Conservation (phyloP, 64 coral and sea anemone genomes). For the Exaiptasia diaphana region DNA sequence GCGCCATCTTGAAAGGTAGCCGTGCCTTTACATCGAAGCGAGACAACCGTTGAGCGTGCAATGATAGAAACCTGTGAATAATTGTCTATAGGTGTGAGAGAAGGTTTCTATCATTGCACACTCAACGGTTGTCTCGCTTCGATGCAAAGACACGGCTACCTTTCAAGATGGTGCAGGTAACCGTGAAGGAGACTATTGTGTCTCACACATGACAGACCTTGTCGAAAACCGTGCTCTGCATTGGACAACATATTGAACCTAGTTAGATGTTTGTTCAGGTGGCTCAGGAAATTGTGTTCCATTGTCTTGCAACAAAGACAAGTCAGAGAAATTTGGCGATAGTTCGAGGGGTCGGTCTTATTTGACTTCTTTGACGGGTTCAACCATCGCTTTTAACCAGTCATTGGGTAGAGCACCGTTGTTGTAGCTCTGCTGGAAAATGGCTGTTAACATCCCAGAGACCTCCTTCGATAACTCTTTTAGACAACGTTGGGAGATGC, state of each 20-base stretch:
- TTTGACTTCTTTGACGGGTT: neutral
- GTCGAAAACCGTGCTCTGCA: slow-evolving; percentile 34
- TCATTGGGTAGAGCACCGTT: neutral
- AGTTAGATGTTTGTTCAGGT: slow-evolving; percentile 26
- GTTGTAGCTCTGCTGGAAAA: slow-evolving; percentile 32
- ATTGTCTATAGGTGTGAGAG: too few relatives aligned
- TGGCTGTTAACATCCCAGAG: slow-evolving; percentile 8
- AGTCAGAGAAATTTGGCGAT: slow-evolving; percentile 34
- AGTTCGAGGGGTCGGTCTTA: slow-evolving; percentile 22
- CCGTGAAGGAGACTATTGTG: slow-evolving; percentile 13
- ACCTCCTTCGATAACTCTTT: slow-evolving; percentile 4
- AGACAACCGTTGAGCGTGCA: too few relatives aligned
- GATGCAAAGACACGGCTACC: too few relatives aligned
- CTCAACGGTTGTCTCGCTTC: too few relatives aligned
- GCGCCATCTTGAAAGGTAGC: too few relatives aligned
- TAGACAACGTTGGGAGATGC: slow-evolving; percentile 9
- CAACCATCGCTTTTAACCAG: slow-evolving; percentile 15
- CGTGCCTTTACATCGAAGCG: too few relatives aligned
- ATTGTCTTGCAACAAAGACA: slow-evolving; percentile 43
- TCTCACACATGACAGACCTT: slow-evolving; percentile 42
- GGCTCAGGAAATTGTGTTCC: slow-evolving; percentile 33
- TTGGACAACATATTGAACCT: slow-evolving; percentile 6
- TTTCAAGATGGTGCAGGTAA: too few relatives aligned
- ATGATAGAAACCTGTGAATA: too few relatives aligned
- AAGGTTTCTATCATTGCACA: too few relatives aligned